A percentile compares a stretch with the other conserved stretches of the same genome.
Conservation (phyloP, 2,113 vertebrate genomes). For the Caranx melampygus region DNA sequence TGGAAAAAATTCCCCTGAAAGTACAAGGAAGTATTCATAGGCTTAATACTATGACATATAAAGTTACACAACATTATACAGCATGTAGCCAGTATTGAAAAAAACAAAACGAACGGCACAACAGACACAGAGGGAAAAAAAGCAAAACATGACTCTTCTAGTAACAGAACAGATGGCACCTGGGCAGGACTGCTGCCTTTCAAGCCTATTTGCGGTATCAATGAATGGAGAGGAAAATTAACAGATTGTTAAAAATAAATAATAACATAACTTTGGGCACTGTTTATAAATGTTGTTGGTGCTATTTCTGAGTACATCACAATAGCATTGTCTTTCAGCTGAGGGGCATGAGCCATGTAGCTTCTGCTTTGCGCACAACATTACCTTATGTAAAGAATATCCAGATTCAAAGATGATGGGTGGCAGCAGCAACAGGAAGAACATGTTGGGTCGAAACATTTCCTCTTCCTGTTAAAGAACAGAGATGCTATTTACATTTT, state of each 20-base stretch:
- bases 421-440: constrained; percentile 96
- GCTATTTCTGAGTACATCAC: not conserved
- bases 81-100: constrained; percentile 2
- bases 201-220: not conserved
- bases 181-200: not conserved
- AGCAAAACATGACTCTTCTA: not conserved
- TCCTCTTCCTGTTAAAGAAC: constrained; percentile 92
- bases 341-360: not conserved
- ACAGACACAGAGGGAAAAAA: not conserved
- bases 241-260: too few species aligned
- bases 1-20: constrained; percentile 98
- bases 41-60: not conserved
- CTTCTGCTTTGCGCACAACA: not conserved
- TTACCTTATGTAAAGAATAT: constrained; percentile 97
- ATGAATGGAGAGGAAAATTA: too few species aligned
- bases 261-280: too few species aligned
- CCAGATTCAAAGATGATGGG: constrained; percentile 99
- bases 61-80: constrained; percentile 16
- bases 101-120: not conserved
- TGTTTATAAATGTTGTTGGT: not conserved
- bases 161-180: not conserved
- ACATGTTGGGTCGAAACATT: constrained; percentile 99
- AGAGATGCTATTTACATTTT: not conserved
- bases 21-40: constrained; percentile 35
- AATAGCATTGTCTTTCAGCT: not conserved